Conservation (phyloP, 2,888 invertebrate genomes). For the Tubulanus polymorphus region DNA sequence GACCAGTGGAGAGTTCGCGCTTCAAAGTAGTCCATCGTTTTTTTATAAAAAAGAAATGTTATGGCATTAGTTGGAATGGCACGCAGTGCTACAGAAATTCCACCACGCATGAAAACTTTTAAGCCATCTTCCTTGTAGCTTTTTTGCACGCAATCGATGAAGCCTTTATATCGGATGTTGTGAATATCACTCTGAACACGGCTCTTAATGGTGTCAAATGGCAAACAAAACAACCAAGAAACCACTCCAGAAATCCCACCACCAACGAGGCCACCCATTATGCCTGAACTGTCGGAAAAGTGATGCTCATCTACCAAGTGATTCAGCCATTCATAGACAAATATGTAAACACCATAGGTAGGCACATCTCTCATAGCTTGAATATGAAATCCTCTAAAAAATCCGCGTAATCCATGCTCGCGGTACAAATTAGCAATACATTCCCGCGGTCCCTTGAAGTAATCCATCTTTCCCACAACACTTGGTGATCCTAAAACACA, state of each 20-base stretch:
- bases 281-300: conserved; percentile 54
- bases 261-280: conserved; percentile 39
- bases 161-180: conserved; percentile 59
- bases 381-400: conserved; percentile 45
- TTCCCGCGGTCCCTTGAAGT: conserved; percentile 56
- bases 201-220: conserved; percentile 72
- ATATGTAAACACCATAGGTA: conserved; percentile 63
- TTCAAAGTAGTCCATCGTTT: background rate
- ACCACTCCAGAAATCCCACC: conserved; percentile 58
- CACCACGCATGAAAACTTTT: conserved; percentile 63
- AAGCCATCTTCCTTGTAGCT: conserved; percentile 61
- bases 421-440: conserved; percentile 59
- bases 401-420: conserved; percentile 39
- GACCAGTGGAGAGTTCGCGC: too few species aligned
- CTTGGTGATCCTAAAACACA: too few species aligned
- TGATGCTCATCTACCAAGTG: conserved; percentile 52
- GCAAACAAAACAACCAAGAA: conserved; percentile 67
- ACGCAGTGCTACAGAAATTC: conserved; percentile 60
- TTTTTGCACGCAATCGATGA: conserved; percentile 60
- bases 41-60: conserved; percentile 54
- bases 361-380: conserved; percentile 59
- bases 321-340: conserved; percentile 58
- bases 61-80: conserved; percentile 70
- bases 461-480: too few species aligned
- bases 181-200: conserved; percentile 65